A percentile compares a stretch with the other conserved stretches of the same genome.
phyloP scores from a whole-genome alignment of 2,797 vertebrate species.

The Myotis findleyi region DNA sequence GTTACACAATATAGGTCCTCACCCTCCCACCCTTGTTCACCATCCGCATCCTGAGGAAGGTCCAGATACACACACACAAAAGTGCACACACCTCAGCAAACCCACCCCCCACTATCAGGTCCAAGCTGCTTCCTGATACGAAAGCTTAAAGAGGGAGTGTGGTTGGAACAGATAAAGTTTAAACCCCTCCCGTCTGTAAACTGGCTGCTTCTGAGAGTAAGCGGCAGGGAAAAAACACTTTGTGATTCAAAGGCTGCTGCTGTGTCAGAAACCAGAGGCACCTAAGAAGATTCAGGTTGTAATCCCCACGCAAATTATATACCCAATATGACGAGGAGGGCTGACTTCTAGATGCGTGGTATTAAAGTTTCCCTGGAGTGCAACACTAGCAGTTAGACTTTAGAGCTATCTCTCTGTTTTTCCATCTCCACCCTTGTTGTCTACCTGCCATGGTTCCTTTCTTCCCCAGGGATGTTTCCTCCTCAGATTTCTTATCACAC shows the following conservation, averaged over 20 bases:
- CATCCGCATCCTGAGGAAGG: slow-evolving; percentile 73
- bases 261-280: slow-evolving; percentile 83
- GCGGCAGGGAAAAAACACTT: slow-evolving; percentile 74
- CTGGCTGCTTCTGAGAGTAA: slow-evolving; percentile 85
- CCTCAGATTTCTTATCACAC: neutral
- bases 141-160: slow-evolving; percentile 80
- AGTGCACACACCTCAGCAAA: slow-evolving; percentile 49
- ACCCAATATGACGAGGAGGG: slow-evolving; percentile 65
- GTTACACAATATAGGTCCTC: slow-evolving; percentile 83
- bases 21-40: slow-evolving; percentile 81
- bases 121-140: slow-evolving; percentile 58
- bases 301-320: slow-evolving; percentile 82
- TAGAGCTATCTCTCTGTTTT: neutral
- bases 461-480: slow-evolving; percentile 27
- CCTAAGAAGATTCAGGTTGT: slow-evolving; percentile 85
- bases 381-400: slow-evolving; percentile 56
- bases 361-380: slow-evolving; percentile 81
- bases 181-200: slow-evolving; percentile 83
- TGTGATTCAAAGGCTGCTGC: slow-evolving; percentile 82
- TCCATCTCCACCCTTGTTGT: slow-evolving; percentile 50
- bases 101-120: neutral
- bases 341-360: slow-evolving; percentile 65
- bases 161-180: slow-evolving; percentile 84
- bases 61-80: slow-evolving; percentile 54
- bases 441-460: slow-evolving; percentile 58